A percentile compares a stretch with the other conserved stretches of the same genome.
Conservation (phyloP, 92 coral and sea anemone species). For the Hydrozoanthus gracilis region DNA sequence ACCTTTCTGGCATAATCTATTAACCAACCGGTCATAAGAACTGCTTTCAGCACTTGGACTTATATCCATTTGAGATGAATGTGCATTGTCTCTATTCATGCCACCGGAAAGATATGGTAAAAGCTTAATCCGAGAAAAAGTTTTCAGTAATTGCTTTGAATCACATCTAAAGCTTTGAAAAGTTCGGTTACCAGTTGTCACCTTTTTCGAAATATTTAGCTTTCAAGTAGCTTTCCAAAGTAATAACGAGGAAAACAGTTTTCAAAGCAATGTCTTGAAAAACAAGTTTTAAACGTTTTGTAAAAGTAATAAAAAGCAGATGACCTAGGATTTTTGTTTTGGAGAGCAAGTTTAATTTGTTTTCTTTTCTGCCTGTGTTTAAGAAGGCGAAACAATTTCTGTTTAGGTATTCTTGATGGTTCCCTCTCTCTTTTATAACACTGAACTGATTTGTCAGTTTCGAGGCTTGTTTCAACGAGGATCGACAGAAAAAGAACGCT, state of each 20-base stretch:
- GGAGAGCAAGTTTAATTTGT: too few relatives aligned
- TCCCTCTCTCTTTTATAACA: conserved; percentile 42
- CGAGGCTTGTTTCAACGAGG: conserved; percentile 47
- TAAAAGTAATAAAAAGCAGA: too few relatives aligned
- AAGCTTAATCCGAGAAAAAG: too few relatives aligned
- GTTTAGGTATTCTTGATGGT: too few relatives aligned
- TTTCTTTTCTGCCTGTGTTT: too few relatives aligned
- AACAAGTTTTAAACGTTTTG: conserved; percentile 32
- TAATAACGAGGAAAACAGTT: conserved; percentile 11
- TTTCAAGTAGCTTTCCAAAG: neutral
- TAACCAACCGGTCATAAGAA: conserved; percentile 25
- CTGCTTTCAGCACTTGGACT: too few relatives aligned
- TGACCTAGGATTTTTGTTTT: too few relatives aligned
- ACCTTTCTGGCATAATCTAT: conserved; percentile 49
- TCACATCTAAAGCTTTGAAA: neutral
- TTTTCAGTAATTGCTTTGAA: too few relatives aligned
- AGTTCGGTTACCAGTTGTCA: too few relatives aligned
- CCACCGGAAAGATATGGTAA: conserved; percentile 44
- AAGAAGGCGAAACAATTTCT: too few relatives aligned
- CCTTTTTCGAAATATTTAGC: neutral
- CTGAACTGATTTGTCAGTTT: conserved; percentile 46
- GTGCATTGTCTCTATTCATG: too few relatives aligned
- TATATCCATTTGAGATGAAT: conserved; percentile 43
- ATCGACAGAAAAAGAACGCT: too few relatives aligned
- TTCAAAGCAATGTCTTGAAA: conserved; percentile 18